Evolutionary conservation across 2,113 vertebrate species (phyloP).

Genomic region (Callorhinus ursinus): DNA sequence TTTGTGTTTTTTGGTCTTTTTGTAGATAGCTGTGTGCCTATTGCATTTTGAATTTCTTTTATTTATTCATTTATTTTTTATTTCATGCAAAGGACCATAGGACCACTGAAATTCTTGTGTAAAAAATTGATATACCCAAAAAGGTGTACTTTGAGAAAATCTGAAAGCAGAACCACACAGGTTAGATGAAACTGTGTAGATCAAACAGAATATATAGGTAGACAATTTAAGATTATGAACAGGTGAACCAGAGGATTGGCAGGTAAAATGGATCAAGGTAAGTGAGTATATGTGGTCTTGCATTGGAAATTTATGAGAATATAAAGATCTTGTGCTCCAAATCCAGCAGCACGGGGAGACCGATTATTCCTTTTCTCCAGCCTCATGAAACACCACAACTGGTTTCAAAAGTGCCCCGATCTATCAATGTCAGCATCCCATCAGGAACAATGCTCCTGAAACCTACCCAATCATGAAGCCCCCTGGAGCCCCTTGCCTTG

Average conservation of each 20-base stretch:
- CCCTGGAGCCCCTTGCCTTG: too few species aligned
- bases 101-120: neutral
- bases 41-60: neutral
- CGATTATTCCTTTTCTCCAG: accelerated
- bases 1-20: neutral
- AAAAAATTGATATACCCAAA: too few species aligned
- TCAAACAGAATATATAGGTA: neutral
- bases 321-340: accelerated
- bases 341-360: accelerated
- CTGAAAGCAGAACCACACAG: neutral
- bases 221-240: neutral
- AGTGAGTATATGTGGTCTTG: accelerated
- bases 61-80: too few species aligned
- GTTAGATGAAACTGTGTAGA: accelerated
- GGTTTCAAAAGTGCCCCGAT: neutral
- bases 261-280: neutral
- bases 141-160: neutral
- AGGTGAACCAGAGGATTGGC: neutral
- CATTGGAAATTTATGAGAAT: neutral
- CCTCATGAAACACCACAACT: neutral
- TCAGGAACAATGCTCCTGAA: too few species aligned
- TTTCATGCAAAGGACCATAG: neutral
- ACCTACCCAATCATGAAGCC: too few species aligned
- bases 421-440: accelerated
- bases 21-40: neutral